Conservation (phyloP, 2,888 invertebrate species). For the Drosophila nigritarsus region DNA sequence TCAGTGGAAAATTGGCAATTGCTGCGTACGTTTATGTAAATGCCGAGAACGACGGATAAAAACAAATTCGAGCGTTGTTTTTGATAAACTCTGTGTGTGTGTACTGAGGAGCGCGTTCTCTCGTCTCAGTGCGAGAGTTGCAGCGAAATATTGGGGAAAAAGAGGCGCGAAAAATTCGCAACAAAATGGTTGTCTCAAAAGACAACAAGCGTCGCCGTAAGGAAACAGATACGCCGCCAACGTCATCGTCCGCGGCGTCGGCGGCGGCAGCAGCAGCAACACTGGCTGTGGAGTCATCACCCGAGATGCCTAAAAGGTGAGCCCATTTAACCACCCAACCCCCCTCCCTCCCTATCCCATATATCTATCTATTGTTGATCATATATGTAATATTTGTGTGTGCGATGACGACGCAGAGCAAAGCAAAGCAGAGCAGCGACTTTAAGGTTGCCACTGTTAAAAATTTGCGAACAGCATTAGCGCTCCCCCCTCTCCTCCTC, state of each 20-base stretch:
- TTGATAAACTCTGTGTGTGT: conserved; percentile 28
- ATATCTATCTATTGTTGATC: conserved; percentile 34
- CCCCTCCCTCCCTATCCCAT: conserved; percentile 2
- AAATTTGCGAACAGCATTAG: conserved; percentile 24
- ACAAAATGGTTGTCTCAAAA: conserved; percentile 85
- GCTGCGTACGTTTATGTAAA: conserved; percentile 68
- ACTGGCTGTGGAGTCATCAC: conserved; percentile 83
- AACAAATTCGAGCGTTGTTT: conserved; percentile 51
- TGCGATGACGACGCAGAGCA: conserved; percentile 55
- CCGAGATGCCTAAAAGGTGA: conserved; percentile 85
- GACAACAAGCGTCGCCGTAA: conserved; percentile 85
- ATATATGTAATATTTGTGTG: conserved; percentile 35
- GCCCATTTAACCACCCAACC: conserved; percentile 26
- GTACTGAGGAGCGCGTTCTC: conserved; percentile 35
- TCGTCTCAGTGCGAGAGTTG: conserved; percentile 27
- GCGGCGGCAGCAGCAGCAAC: conserved; percentile 45
- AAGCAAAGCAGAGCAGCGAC: not conserved
- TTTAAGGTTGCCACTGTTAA: conserved; percentile 23
- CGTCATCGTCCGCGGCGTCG: conserved; percentile 72
- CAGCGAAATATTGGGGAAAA: conserved; percentile 58
- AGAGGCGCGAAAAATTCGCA: conserved; percentile 77
- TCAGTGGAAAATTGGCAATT: conserved; percentile 73
- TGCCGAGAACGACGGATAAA: conserved; percentile 46
- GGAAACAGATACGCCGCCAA: conserved; percentile 79
- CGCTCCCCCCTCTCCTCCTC: conserved; percentile 7